Evolutionary conservation across 2,797 vertebrate species (phyloP).

Genomic region (Spatula versicolor): DNA sequence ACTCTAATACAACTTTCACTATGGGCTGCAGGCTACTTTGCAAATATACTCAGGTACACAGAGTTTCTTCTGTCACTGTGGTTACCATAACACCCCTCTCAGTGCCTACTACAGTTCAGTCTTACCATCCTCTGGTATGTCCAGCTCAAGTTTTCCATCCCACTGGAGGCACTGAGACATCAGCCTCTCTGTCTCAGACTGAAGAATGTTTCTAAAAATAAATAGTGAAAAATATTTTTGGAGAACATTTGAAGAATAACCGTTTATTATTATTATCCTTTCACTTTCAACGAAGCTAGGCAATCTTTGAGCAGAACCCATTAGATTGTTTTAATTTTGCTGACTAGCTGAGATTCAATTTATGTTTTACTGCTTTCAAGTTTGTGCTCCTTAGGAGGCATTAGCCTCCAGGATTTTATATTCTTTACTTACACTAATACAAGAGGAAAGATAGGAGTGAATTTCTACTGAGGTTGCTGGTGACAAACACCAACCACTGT

Average conservation of each 20-base stretch:
- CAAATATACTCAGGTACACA: accelerated
- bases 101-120: background rate
- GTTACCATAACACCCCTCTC: accelerated
- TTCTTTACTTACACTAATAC: background rate
- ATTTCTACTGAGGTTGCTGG: background rate
- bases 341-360: background rate
- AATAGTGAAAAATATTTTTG: background rate
- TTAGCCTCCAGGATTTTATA: background rate
- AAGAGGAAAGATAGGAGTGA: background rate
- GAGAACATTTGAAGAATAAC: background rate
- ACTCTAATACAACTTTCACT: background rate
- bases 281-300: background rate
- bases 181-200: slow-evolving; percentile 81
- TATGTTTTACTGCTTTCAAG: background rate
- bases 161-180: slow-evolving; percentile 80
- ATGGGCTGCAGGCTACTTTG: background rate
- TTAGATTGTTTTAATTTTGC: background rate
- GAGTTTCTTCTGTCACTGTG: background rate
- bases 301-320: background rate
- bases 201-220: slow-evolving; percentile 81
- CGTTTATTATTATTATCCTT: background rate
- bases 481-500: background rate
- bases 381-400: background rate
- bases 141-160: slow-evolving; percentile 84
- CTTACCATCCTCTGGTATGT: slow-evolving; percentile 94